phyloP scores from a whole-genome alignment of 1,140 invertebrate genomes.

The Lasioglossum baleicum region DNA sequence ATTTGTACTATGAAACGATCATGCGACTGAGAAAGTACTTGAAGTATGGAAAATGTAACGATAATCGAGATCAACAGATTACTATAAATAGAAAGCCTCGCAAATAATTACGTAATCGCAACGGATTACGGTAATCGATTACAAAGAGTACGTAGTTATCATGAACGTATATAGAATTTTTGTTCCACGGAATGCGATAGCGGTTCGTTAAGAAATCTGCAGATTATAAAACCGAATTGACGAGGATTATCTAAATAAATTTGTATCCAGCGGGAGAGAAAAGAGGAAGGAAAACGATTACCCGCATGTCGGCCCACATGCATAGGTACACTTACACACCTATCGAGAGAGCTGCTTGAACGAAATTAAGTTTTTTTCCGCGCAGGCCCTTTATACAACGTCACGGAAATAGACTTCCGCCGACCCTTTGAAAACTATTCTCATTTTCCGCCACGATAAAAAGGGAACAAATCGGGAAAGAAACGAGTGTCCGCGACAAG shows the following conservation, averaged over 20 bases:
- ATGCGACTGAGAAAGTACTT: too few species aligned
- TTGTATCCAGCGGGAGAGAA: slow-evolving; percentile 24
- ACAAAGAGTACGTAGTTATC: background rate
- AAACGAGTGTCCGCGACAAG: slow-evolving; percentile 12
- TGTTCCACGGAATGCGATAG: slow-evolving; percentile 30
- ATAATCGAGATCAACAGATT: too few species aligned
- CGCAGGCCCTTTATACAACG: slow-evolving; percentile 23
- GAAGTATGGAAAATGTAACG: too few species aligned
- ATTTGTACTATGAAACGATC: too few species aligned
- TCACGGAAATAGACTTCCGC: slow-evolving; percentile 33
- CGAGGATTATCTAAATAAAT: slow-evolving; percentile 49
- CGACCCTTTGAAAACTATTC: slow-evolving; percentile 40
- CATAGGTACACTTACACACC: slow-evolving; percentile 8
- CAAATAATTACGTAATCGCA: too few species aligned
- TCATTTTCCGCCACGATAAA: slow-evolving; percentile 14
- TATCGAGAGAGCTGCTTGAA: slow-evolving; percentile 25
- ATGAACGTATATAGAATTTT: background rate
- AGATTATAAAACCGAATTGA: slow-evolving; percentile 33
- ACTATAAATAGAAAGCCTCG: too few species aligned
- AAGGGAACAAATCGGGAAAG: background rate
- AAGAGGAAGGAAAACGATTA: slow-evolving; percentile 55
- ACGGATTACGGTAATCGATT: slow-evolving; percentile 18
- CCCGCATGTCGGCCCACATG: slow-evolving; percentile 36
- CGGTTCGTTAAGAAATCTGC: slow-evolving; percentile 14
- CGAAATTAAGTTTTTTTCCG: slow-evolving; percentile 52